These are phyloP conservation scores for Sarcophaga caerulescens DNA, from an alignment of 2,888 invertebrate species.

Conservation along the genomic window DNA sequence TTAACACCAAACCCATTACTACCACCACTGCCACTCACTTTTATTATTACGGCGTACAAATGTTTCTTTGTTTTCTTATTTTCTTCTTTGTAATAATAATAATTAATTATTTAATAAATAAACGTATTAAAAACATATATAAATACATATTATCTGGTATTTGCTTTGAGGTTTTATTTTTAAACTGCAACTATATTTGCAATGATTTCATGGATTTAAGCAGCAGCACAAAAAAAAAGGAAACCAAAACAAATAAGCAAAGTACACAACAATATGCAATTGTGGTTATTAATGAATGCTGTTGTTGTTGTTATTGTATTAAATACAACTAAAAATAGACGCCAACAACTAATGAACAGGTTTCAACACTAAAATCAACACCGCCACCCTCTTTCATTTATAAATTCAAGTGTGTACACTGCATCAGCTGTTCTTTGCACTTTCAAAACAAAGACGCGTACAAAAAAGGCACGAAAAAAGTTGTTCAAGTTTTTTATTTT, in stretches of 20 bases:
- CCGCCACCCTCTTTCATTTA: not conserved
- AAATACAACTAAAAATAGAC: conserved; percentile 1
- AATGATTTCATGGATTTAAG: conserved; percentile 31
- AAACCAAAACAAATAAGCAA: not conserved
- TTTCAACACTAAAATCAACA: not conserved
- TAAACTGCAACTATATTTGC: conserved; percentile 23
- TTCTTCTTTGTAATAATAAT: not conserved
- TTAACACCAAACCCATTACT: no score
- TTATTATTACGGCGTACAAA: not conserved
- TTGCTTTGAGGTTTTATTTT: conserved; percentile 18
- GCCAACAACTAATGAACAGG: conserved; percentile 1
- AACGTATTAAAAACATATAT: not conserved
- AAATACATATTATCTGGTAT: conserved; percentile 52
- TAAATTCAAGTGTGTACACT: not conserved
- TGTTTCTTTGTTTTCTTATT: not conserved
- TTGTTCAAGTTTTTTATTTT: conserved; percentile 63
- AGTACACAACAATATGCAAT: not conserved
- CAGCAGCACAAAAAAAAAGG: conserved; percentile 9
- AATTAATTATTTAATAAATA: not conserved
- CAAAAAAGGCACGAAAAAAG: not conserved
- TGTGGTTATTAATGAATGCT: not conserved
- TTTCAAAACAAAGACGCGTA: conserved; percentile 24
- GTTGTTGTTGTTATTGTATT: not conserved
- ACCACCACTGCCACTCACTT: not conserved
- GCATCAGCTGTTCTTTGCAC: conserved; percentile 57